Base-by-base conservation (phyloP, 2,888 invertebrate genomes). In the Phaedon cochleariae region DNA sequence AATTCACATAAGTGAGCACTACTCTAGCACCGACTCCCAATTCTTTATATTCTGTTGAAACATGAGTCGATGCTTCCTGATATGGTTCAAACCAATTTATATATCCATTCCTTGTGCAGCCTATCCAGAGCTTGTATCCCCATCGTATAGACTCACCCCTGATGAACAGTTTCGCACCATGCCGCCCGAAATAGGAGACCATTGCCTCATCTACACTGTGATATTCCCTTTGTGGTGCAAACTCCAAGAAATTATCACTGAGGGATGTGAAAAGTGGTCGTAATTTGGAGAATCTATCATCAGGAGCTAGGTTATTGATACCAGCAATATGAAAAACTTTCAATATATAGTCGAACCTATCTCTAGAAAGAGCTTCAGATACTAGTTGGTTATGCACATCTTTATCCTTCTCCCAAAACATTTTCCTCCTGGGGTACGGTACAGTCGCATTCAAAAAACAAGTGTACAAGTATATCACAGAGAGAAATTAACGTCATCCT, bases 181-280 rank as follows among this genome's bases (percentile, higher is more conserved):
- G 62, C n/a, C 52, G 51, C 20, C 77, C 80, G 73, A 73, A 82
- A 65, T 82, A 82, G 21, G 79, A 77, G 20, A 79, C 72, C 79
- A 81, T 79, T 1, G 76, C 72, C 67, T 80, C 81, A 70, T 80
- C 81, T 60, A 80, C 65, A 64, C 74, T 74, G 65, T 76, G 72
- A 61, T 76, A 52, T 67, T 78, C 71, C 71, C n/a, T 77, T 75
- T 51, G 71, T 52, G 73, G 73, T 65, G 74, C 67, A 73, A 72
- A 71, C 62, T 75, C 65, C 41, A 73, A 18, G 72, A 74, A 76
- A 60, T 69, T 75, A 62, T 67, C 55, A 65, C 75, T 76, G 34
- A 77, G 68, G 20, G 45, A 22, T 15, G 62, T 61, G 55, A 75
- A 77, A 6, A 78, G 55, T 31, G 77, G 77, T n/a, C 74, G 69